A percentile compares a stretch with the other conserved stretches of the same genome.
Conservation (phyloP, 1,140 invertebrate genomes). For the Bombus pyrosoma region DNA sequence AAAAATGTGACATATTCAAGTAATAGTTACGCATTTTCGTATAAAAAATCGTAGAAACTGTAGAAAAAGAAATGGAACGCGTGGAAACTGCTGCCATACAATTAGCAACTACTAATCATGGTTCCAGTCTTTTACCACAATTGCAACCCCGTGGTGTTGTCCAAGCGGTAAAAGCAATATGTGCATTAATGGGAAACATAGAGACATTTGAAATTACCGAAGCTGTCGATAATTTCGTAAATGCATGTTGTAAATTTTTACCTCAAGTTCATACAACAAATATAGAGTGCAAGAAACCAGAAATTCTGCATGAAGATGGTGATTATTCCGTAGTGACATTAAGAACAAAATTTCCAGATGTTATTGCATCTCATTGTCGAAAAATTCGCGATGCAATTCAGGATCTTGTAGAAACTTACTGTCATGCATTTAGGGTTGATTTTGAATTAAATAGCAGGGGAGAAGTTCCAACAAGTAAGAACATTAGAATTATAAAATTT, state of each 20-base stretch:
- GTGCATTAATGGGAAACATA: slow-evolving; percentile 92
- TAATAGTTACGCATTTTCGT: slow-evolving; percentile 1
- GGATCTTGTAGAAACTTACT: slow-evolving; percentile 91
- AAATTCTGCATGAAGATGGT: slow-evolving; percentile 84
- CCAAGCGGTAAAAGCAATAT: slow-evolving; percentile 96
- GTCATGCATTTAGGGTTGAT: slow-evolving; percentile 92
- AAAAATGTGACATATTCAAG: not conserved
- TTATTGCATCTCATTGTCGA: slow-evolving; percentile 86
- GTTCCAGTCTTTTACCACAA: slow-evolving; percentile 78
- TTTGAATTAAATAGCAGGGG: slow-evolving; percentile 84
- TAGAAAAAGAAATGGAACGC: slow-evolving; percentile 91
- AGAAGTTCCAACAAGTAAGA: slow-evolving; percentile 79
- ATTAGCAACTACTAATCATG: slow-evolving; percentile 81
- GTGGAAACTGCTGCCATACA: slow-evolving; percentile 86
- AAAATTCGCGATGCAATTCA: slow-evolving; percentile 89
- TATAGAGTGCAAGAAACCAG: slow-evolving; percentile 83
- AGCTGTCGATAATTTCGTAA: slow-evolving; percentile 88
- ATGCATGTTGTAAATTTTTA: slow-evolving; percentile 83
- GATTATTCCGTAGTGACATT: slow-evolving; percentile 85
- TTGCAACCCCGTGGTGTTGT: slow-evolving; percentile 87
- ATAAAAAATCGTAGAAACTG: slow-evolving; percentile 84
- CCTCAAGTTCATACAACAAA: slow-evolving; percentile 80
- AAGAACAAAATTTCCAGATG: slow-evolving; percentile 83
- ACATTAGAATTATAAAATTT: slow-evolving; percentile 51
- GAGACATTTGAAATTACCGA: slow-evolving; percentile 93